Conservation (phyloP, 2,888 invertebrate genomes). For the Campoletis raptor region DNA sequence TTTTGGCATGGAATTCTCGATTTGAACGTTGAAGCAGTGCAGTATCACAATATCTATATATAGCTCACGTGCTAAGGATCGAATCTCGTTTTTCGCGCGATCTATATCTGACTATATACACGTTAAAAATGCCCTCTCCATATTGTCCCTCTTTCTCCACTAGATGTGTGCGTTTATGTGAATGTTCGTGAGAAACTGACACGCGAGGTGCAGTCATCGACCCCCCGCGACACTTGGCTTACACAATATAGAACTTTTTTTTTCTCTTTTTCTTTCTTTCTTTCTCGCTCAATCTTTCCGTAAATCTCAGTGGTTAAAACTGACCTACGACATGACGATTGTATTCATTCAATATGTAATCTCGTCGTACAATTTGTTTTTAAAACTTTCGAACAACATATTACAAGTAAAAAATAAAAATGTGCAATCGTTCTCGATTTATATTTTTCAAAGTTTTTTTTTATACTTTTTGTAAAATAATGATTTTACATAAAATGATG, state of each 20-base stretch:
- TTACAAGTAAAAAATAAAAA: not conserved
- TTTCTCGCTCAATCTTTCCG: not conserved
- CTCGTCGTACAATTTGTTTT: not conserved
- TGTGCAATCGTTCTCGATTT: not conserved
- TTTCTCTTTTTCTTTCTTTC: not conserved
- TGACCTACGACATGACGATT: slow-evolving; percentile 69
- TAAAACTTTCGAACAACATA: not conserved
- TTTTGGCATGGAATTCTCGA: slow-evolving; percentile 4
- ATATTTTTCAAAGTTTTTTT: not conserved
- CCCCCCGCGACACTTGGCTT: slow-evolving; percentile 70
- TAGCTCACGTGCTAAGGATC: slow-evolving; percentile 40
- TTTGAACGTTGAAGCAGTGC: slow-evolving; percentile 13
- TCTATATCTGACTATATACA: slow-evolving; percentile 80
- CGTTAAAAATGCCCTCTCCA: slow-evolving; percentile 73
- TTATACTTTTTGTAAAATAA: not conserved
- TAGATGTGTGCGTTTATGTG: not conserved
- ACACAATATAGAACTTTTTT: slow-evolving; percentile 38
- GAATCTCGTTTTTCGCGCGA: slow-evolving; percentile 70
- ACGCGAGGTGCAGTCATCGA: slow-evolving; percentile 83
- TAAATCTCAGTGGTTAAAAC: slow-evolving; percentile 47
- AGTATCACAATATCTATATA: slow-evolving; percentile 40
- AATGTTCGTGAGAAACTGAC: slow-evolving; percentile 77
- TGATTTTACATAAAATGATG: too few species aligned
- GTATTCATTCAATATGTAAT: slow-evolving; percentile 60
- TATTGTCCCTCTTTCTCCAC: slow-evolving; percentile 5